Evolutionary conservation across 2,797 vertebrate genomes (phyloP).

Genomic region (Muraenolepis orangiensis): DNA sequence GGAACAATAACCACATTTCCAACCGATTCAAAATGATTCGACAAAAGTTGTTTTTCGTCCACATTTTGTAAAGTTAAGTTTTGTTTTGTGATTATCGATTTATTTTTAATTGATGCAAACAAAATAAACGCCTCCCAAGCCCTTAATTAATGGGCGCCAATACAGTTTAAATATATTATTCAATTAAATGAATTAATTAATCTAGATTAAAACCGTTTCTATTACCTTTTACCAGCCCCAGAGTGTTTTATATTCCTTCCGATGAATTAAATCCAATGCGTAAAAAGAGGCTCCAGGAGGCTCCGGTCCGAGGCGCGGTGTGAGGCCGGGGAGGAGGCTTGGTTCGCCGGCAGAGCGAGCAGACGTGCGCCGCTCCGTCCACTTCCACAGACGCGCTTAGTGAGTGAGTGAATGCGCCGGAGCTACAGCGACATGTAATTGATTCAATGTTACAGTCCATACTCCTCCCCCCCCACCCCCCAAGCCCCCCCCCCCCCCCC

Average conservation of each 20-base stretch:
- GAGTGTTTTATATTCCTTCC: constrained; percentile 57
- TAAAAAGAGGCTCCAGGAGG: constrained; percentile 45
- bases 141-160: not conserved
- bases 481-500: constrained; percentile 13
- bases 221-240: constrained; percentile 71
- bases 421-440: constrained; percentile 86
- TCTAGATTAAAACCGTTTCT: not conserved
- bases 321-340: constrained; percentile 36
- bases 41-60: not conserved
- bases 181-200: not conserved
- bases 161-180: not conserved
- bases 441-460: constrained; percentile 91
- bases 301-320: constrained; percentile 31
- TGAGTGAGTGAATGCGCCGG: constrained; percentile 80
- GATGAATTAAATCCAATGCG: constrained; percentile 64
- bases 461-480: constrained; percentile 65
- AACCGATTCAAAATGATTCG: not conserved
- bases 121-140: not conserved
- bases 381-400: constrained; percentile 73
- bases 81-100: not conserved
- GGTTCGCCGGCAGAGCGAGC: constrained; percentile 15
- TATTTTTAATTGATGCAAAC: not conserved
- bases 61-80: not conserved
- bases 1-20: not conserved
- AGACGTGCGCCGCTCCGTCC: constrained; percentile 66